These are phyloP conservation scores for Scatophagus argus DNA, from an alignment of 2,113 vertebrate species.

Conservation along the genomic window DNA sequence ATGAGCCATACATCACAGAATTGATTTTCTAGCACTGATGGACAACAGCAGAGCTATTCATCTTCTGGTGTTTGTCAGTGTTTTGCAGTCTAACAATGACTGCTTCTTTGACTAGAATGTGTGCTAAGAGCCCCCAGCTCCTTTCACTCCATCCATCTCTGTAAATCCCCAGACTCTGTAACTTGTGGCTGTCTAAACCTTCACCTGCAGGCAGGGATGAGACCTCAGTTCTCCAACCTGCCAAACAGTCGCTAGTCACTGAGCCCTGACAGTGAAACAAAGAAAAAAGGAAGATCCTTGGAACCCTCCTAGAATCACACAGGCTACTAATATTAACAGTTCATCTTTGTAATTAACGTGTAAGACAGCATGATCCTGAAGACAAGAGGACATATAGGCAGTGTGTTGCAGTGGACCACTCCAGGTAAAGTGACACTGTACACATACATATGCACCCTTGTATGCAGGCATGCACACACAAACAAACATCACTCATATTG, in stretches of 20 bases:
- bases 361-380: neutral
- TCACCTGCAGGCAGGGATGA: constrained; percentile 43
- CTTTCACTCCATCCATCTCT: constrained; percentile 46
- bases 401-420: neutral
- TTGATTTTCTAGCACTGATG: constrained; percentile 10
- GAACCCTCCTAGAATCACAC: constrained; percentile 11
- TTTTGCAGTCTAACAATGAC: constrained; percentile 30
- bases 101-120: constrained; percentile 28
- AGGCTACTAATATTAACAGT: constrained; percentile 11
- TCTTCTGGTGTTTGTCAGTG: constrained; percentile 12
- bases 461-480: neutral
- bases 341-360: neutral
- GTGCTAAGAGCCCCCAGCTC: constrained; percentile 3
- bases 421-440: neutral
- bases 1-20: neutral
- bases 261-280: constrained; percentile 56
- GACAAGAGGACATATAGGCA: neutral
- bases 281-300: neutral
- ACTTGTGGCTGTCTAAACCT: constrained; percentile 62
- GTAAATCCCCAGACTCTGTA: constrained; percentile 57
- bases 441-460: too few relatives aligned
- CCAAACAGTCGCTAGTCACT: constrained; percentile 61
- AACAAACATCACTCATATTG: constrained; percentile 47
- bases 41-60: constrained; percentile 7
- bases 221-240: constrained; percentile 52